phyloP scores from a whole-genome alignment of 2,888 invertebrate genomes.

The Dynastes grantii region DNA sequence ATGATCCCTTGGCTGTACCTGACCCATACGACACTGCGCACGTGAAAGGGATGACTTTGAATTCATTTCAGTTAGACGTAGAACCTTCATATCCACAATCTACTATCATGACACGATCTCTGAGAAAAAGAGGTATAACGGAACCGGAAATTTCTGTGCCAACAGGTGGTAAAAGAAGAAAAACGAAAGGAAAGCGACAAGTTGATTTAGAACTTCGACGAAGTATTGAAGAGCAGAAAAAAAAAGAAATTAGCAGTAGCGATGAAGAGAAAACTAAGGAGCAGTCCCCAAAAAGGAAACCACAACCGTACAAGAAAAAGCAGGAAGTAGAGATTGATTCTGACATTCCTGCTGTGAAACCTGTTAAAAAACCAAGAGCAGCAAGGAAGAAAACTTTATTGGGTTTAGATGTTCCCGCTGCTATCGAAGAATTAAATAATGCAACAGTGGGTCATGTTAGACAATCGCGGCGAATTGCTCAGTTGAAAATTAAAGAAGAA shows the following conservation, averaged over 20 bases:
- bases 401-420: constrained; percentile 70
- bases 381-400: constrained; percentile 65
- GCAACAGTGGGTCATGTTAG: constrained; percentile 77
- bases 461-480: constrained; percentile 89
- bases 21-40: constrained; percentile 54
- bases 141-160: constrained; percentile 49
- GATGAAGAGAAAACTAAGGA: constrained; percentile 69
- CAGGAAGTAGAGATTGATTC: constrained; percentile 54
- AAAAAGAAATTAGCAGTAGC: constrained; percentile 71
- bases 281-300: constrained; percentile 41
- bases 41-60: constrained; percentile 50
- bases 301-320: constrained; percentile 52
- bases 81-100: constrained; percentile 53
- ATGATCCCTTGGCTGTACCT: constrained; percentile 67
- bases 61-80: constrained; percentile 57
- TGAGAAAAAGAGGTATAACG: constrained; percentile 32
- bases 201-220: constrained; percentile 65
- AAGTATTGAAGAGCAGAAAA: constrained; percentile 73
- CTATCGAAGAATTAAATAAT: constrained; percentile 58
- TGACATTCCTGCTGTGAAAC: constrained; percentile 7
- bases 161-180: constrained; percentile 58
- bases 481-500: constrained; percentile 89
- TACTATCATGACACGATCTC: constrained; percentile 37
- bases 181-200: constrained; percentile 63
- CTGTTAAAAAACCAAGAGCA: constrained; percentile 51